Base-by-base conservation (phyloP, 2,113 vertebrate genomes). In the Petrocephalus microphthalmus region DNA sequence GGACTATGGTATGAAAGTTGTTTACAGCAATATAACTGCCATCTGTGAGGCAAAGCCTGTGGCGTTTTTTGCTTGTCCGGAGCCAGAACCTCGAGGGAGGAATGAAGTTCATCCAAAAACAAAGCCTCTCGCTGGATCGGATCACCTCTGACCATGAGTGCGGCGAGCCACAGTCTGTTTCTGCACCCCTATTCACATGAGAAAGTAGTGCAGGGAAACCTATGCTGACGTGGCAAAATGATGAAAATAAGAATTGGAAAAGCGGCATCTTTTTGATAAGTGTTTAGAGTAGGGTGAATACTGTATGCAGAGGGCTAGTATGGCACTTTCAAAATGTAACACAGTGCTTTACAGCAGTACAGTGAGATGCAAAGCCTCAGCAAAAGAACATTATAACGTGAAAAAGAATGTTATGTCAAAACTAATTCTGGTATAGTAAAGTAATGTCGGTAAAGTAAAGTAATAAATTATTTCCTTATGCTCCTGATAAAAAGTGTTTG, bases 31-130 rank as follows among this genome's bases (percentile, higher is more conserved):
- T 49, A 25, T 33, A 85, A n/a, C 52, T 17, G 84, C 84, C 84
- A 85, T 85, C 84, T 85, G 84, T 17, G 52, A 54, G 52, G 51
- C 51, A 6, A 56, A 85, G 52, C 84, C 84, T 85, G 84, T 49
- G 84, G 84, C n/a, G 84, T 54, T 85, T 33, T 85, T 85, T 56
- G 52, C 84, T 54, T 29, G 52, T 85, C 25, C n/a, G 5, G 84
- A 52, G 84, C 51, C 84, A 53, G 33, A 54, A 25, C 25, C 84
- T 25, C n/a, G n/a, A 85, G 84, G 84, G 84, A 85, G 25, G 52
- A 85, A 13, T 53, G 84, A 85, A 85, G 84, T 85, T 85, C 84
- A 56, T 85, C 84, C 84, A 85, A 85, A 85, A 85, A n/a, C 25
- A 37, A 15, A 37, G 8, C 45, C 19, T 20, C 81, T 78, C 51